Conservation (phyloP, 2,113 vertebrate genomes). For the Podarcis cretensis region DNA sequence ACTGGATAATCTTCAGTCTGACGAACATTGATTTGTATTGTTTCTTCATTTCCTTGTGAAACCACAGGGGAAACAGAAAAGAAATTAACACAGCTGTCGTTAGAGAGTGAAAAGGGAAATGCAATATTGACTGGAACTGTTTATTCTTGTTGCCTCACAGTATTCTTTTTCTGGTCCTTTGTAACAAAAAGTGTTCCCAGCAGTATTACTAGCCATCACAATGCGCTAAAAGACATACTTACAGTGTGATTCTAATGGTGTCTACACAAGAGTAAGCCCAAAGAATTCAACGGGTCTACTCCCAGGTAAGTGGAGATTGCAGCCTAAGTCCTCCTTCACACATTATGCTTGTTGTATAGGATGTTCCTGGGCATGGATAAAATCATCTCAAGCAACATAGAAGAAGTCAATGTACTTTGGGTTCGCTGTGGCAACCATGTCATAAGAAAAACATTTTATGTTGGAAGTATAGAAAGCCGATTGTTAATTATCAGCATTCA, state of each 20-base stretch:
- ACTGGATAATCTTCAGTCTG: slow-evolving; percentile 95
- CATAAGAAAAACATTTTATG: too few relatives aligned
- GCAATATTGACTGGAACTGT: neutral
- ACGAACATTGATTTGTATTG: slow-evolving; percentile 89
- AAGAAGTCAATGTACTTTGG: too few relatives aligned
- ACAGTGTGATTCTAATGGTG: too few relatives aligned
- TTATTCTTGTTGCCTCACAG: neutral
- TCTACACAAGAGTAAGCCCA: too few relatives aligned
- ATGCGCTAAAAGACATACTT: neutral
- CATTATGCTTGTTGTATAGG: neutral
- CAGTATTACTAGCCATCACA: slow-evolving; percentile 7
- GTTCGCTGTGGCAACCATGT: too few relatives aligned
- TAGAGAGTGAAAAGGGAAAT: neutral
- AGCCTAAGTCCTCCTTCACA: neutral
- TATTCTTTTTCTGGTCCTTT: neutral
- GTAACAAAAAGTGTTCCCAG: neutral
- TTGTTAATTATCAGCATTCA: neutral
- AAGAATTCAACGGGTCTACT: neutral
- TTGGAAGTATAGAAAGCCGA: too few relatives aligned
- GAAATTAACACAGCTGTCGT: slow-evolving; percentile 28
- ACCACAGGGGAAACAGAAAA: slow-evolving; percentile 26
- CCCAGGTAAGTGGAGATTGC: neutral
- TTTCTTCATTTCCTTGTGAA: slow-evolving; percentile 83
- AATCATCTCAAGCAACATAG: too few relatives aligned
- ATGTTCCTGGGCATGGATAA: too few relatives aligned